These are phyloP conservation scores for Didymodactylos carnosus DNA, from an alignment of 2,888 invertebrate species.

Conservation along the genomic window DNA sequence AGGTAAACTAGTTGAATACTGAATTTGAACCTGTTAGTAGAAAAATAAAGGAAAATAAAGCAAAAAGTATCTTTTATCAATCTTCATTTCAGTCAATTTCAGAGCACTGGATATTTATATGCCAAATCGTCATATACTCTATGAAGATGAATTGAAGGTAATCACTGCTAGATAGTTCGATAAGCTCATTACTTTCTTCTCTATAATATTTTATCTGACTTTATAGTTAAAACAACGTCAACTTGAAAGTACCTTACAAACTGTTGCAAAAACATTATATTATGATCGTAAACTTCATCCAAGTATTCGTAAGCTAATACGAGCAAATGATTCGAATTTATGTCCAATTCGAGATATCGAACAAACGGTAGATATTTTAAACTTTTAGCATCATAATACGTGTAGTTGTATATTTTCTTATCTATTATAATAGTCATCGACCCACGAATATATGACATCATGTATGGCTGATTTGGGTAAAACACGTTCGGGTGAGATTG, in stretches of 20 bases:
- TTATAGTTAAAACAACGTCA: background rate
- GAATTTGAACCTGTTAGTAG: too few species aligned
- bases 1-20: background rate
- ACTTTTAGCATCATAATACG: background rate
- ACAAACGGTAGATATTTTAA: background rate
- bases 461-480: background rate
- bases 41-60: too few species aligned
- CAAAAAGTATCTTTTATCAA: too few species aligned
- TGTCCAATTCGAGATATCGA: background rate
- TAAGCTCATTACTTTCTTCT: background rate
- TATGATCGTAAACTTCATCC: background rate
- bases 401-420: background rate
- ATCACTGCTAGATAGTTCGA: too few species aligned
- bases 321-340: background rate
- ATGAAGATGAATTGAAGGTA: background rate
- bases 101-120: background rate
- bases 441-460: background rate
- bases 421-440: background rate
- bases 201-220: background rate
- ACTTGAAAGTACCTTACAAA: background rate
- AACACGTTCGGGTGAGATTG: background rate
- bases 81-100: background rate
- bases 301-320: background rate
- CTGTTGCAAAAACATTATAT: background rate
- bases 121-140: background rate